Evolutionary conservation across 2,888 invertebrate species (phyloP).

Genomic region (Trichogramma evanescens): DNA sequence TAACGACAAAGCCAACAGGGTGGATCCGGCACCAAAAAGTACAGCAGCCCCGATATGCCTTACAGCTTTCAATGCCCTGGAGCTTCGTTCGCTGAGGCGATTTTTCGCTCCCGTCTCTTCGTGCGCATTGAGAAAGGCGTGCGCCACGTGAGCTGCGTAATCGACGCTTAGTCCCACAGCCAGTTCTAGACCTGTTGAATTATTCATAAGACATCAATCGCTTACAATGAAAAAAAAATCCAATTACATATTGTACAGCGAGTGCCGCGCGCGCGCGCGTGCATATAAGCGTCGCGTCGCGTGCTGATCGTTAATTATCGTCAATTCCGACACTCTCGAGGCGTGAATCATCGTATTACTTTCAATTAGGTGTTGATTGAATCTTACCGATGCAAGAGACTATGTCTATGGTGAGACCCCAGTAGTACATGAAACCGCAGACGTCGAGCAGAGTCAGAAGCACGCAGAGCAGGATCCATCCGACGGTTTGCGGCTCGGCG

Average conservation of each 20-base stretch:
- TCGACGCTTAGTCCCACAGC: conserved; percentile 79
- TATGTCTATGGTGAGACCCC: conserved; percentile 76
- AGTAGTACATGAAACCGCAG: conserved; percentile 70
- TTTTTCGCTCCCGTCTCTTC: conserved; percentile 45
- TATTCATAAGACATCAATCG: neutral
- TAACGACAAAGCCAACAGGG: conserved; percentile 65
- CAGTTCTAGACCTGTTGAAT: conserved; percentile 54
- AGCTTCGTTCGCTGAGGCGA: conserved; percentile 37
- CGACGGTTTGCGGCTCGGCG: conserved; percentile 68
- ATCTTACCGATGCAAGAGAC: conserved; percentile 66
- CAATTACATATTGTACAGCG: neutral
- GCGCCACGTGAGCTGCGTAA: conserved; percentile 75
- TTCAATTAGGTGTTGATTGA: neutral
- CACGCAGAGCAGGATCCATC: conserved; percentile 72
- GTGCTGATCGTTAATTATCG: neutral
- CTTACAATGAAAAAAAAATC: neutral
- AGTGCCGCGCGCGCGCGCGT: neutral
- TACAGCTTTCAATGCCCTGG: conserved; percentile 58
- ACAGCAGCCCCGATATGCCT: conserved; percentile 71
- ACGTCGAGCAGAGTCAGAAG: conserved; percentile 67
- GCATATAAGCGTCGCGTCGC: neutral
- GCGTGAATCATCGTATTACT: neutral
- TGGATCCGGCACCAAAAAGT: conserved; percentile 70
- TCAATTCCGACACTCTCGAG: neutral
- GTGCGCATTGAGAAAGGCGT: conserved; percentile 65